A percentile compares a stretch with the other conserved stretches of the same genome.
phyloP scores from a whole-genome alignment of 2,888 invertebrate species.

The Cylloceria caligata region DNA sequence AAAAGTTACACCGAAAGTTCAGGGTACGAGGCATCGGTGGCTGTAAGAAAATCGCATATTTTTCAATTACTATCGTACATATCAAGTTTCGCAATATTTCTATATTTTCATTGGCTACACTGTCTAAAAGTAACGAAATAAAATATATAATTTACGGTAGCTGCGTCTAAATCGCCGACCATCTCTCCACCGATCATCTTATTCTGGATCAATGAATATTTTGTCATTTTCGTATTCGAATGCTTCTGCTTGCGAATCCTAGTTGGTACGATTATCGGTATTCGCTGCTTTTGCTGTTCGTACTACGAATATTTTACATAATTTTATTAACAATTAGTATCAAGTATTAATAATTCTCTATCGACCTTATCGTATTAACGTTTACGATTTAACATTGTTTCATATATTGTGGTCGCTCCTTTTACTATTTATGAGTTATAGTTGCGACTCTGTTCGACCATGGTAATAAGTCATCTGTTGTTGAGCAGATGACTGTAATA shows the following conservation, averaged over 20 bases:
- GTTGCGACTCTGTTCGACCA: no score
- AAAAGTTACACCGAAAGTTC: constrained; percentile 76
- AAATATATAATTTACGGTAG: constrained; percentile 64
- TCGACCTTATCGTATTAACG: no score
- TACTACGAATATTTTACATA: constrained; percentile 50
- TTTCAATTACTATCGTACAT: not conserved
- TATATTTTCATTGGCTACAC: not conserved
- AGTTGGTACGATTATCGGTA: constrained; percentile 69
- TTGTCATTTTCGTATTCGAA: constrained; percentile 56
- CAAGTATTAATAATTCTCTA: not conserved
- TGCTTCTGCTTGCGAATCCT: constrained; percentile 67
- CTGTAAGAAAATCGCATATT: constrained; percentile 54
- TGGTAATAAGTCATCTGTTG: no score
- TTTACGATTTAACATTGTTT: no score
- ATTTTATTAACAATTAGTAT: not conserved
- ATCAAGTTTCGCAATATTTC: not conserved
- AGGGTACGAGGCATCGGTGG: constrained; percentile 68
- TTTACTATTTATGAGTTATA: no score
- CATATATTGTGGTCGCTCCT: no score
- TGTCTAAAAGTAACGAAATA: not conserved
- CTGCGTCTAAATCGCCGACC: constrained; percentile 56
- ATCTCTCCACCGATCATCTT: constrained; percentile 46
- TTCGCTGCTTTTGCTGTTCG: constrained; percentile 64
- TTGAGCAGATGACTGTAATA: no score
- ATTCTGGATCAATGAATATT: constrained; percentile 69